phyloP scores from a whole-genome alignment of 2,797 vertebrate species.

The Typhlichthys eigenmanni region DNA sequence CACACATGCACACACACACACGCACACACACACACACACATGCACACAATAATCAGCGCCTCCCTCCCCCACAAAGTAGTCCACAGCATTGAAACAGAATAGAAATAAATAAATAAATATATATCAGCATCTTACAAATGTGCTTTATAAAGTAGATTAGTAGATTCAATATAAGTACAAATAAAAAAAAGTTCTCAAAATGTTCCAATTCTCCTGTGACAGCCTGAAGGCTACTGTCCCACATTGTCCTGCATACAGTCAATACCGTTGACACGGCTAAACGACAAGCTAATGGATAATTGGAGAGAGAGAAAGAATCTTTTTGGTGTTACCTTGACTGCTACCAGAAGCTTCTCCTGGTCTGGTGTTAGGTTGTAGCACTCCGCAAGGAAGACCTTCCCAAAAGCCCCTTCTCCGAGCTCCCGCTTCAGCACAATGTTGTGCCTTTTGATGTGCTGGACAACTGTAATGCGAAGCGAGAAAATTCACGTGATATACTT shows the following conservation, averaged over 20 bases:
- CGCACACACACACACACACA: slow-evolving; percentile 3
- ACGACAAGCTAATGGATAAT: slow-evolving; percentile 14
- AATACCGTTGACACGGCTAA: slow-evolving; percentile 12
- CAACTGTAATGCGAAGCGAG: slow-evolving; percentile 79
- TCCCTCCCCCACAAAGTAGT: too few relatives aligned
- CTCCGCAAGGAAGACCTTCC: slow-evolving; percentile 97
- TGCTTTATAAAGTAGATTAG: too few relatives aligned
- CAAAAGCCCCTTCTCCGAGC: slow-evolving; percentile 97
- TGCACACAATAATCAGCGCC: not conserved
- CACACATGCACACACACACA: slow-evolving; percentile 10
- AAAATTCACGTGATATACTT: slow-evolving; percentile 6
- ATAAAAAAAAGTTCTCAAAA: too few relatives aligned
- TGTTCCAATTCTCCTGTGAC: too few relatives aligned
- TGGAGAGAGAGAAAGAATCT: not conserved
- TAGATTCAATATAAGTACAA: too few relatives aligned
- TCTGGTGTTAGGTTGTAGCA: slow-evolving; percentile 94
- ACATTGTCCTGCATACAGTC: slow-evolving; percentile 1
- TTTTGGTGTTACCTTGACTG: slow-evolving; percentile 87
- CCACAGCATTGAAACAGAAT: too few relatives aligned
- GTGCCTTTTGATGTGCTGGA: slow-evolving; percentile 98
- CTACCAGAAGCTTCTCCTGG: slow-evolving; percentile 97
- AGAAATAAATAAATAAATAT: too few relatives aligned
- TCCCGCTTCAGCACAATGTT: slow-evolving; percentile 97
- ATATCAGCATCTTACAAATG: too few relatives aligned
- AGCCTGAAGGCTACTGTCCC: too few relatives aligned